These are phyloP conservation scores for Hirtodrosophila trivittata DNA, from an alignment of 2,888 invertebrate genomes.

Conservation along the genomic window DNA sequence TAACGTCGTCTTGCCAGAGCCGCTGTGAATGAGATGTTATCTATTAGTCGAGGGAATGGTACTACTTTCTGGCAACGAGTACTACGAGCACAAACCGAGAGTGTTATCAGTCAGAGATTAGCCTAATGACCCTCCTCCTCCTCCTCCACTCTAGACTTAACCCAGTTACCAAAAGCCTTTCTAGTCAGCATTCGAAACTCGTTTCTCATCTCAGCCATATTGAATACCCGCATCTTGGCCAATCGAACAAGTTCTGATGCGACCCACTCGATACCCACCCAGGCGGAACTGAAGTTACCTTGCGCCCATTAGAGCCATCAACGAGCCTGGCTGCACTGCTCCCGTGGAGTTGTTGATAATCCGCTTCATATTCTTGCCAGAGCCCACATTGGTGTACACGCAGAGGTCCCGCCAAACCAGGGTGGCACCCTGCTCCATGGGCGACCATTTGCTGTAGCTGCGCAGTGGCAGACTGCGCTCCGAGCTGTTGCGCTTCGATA, in stretches of 20 bases:
- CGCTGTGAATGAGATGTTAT: constrained; percentile 83
- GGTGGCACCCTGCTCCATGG: constrained; percentile 87
- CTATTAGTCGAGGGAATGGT: not conserved
- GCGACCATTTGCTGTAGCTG: constrained; percentile 85
- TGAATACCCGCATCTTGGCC: constrained; percentile 19
- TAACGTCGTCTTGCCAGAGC: constrained; percentile 95
- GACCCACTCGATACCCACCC: not conserved
- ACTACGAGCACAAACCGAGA: too few relatives aligned
- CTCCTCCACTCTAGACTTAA: constrained; percentile 31
- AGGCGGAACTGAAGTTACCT: constrained; percentile 85
- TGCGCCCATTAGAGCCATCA: constrained; percentile 93
- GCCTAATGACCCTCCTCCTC: too few relatives aligned
- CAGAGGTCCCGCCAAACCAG: constrained; percentile 92
- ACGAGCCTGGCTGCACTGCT: constrained; percentile 90
- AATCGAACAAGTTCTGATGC: constrained; percentile 1
- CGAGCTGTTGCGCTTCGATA: constrained; percentile 80
- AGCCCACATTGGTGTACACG: constrained; percentile 86
- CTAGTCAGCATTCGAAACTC: not conserved
- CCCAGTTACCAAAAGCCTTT: constrained; percentile 42
- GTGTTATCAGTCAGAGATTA: constrained; percentile 43
- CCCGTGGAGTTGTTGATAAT: constrained; percentile 93
- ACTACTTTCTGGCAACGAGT: constrained; percentile 1
- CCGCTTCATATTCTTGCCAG: constrained; percentile 86
- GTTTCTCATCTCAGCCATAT: constrained; percentile 22
- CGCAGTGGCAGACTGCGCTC: constrained; percentile 82